These are phyloP conservation scores for Paracanthobrama guichenoti DNA, from an alignment of 2,113 vertebrate species.

Conservation along the genomic window DNA sequence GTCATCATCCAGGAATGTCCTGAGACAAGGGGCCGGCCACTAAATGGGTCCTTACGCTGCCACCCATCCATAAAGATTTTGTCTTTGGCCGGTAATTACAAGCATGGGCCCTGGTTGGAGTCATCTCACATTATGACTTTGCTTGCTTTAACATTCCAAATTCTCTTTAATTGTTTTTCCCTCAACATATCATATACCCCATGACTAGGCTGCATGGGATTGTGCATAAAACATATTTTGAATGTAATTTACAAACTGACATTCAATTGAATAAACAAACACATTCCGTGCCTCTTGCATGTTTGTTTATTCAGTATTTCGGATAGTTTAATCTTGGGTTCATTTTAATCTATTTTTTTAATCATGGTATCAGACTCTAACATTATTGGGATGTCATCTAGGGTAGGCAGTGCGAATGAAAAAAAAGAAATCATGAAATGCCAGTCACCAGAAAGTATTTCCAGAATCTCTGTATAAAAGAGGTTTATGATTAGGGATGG, in stretches of 20 bases:
- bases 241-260: background rate
- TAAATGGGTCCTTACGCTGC: background rate
- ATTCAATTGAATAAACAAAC: too few relatives aligned
- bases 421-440: too few relatives aligned
- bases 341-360: background rate
- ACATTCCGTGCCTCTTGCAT: background rate
- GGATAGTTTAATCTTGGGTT: background rate
- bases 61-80: background rate
- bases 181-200: background rate
- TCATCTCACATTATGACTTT: background rate
- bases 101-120: background rate
- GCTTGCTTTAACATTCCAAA: constrained; percentile 1
- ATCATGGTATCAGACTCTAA: background rate
- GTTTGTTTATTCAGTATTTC: background rate
- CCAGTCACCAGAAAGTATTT: too few relatives aligned
- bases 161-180: background rate
- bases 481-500: too few relatives aligned
- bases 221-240: background rate
- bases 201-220: background rate
- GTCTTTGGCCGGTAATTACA: background rate
- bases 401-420: too few relatives aligned
- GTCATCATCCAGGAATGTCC: background rate
- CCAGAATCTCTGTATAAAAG: too few relatives aligned
- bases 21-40: background rate
- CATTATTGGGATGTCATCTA: background rate